Evolutionary conservation across 2,113 vertebrate species (phyloP).

Genomic region (Brachyhypopomus occidentalis): DNA sequence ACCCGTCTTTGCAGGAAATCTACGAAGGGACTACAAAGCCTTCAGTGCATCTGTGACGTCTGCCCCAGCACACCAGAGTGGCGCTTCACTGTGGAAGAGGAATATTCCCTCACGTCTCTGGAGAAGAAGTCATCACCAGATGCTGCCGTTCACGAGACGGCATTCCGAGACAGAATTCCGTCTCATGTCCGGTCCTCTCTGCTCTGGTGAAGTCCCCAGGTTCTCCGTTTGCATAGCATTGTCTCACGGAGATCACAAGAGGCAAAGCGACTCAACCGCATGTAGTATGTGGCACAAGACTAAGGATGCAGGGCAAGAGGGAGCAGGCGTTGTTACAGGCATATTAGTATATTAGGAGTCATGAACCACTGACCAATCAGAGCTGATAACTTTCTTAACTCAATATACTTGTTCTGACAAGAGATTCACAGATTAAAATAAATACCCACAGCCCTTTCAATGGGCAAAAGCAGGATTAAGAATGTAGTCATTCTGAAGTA

Average conservation of each 20-base stretch:
- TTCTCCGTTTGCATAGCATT: constrained; percentile 43
- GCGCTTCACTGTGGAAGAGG: neutral
- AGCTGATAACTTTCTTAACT: neutral
- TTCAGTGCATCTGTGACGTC: too few relatives aligned
- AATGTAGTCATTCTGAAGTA: neutral
- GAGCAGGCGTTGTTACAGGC: neutral
- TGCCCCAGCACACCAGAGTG: neutral
- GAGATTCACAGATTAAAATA: too few relatives aligned
- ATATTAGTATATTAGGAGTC: neutral
- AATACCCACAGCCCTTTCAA: neutral
- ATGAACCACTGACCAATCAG: neutral
- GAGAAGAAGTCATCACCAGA: neutral
- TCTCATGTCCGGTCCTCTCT: constrained; percentile 9
- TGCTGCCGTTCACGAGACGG: neutral
- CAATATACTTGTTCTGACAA: neutral
- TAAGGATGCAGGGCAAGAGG: neutral
- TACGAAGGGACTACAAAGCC: too few relatives aligned
- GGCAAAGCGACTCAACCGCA: constrained; percentile 47
- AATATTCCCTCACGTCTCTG: neutral
- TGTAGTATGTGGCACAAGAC: constrained; percentile 15
- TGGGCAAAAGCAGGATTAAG: too few relatives aligned
- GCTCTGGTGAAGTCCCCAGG: constrained; percentile 6
- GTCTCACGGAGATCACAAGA: constrained; percentile 25
- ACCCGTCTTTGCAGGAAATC: neutral
- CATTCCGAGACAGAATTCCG: constrained; percentile 18